Conservation (phyloP, 2,888 invertebrate species). For the Aradus depressus region DNA sequence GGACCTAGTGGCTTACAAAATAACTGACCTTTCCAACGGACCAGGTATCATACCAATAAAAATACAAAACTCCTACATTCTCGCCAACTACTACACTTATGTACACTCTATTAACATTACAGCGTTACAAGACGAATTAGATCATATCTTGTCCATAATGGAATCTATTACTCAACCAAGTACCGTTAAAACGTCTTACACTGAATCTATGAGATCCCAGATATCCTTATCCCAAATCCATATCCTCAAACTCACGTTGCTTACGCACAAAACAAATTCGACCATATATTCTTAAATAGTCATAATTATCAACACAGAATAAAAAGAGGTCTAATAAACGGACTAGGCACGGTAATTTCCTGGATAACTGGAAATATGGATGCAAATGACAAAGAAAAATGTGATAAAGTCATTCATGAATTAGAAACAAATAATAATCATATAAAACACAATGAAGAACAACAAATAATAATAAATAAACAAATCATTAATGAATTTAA, state of each 20-base stretch:
- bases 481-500: neutral
- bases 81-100: constrained; percentile 6
- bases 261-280: neutral
- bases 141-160: no score
- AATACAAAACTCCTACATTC: constrained; percentile 6
- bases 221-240: no score
- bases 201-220: neutral
- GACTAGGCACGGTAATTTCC: no score
- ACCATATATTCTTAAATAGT: neutral
- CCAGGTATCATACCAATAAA: constrained; percentile 14
- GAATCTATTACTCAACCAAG: no score
- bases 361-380: no score
- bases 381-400: neutral
- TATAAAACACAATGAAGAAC: neutral
- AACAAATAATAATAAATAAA: neutral
- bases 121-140: neutral
- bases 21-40: constrained; percentile 1
- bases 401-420: no score
- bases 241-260: neutral
- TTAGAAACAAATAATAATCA: no score
- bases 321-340: neutral
- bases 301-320: neutral
- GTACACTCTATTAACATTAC: constrained; percentile 2
- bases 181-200: neutral
- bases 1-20: constrained; percentile 1